Conservation (phyloP, 30 jellyfish, hydroid and myxozoan species). For the Mastigias papua region DNA sequence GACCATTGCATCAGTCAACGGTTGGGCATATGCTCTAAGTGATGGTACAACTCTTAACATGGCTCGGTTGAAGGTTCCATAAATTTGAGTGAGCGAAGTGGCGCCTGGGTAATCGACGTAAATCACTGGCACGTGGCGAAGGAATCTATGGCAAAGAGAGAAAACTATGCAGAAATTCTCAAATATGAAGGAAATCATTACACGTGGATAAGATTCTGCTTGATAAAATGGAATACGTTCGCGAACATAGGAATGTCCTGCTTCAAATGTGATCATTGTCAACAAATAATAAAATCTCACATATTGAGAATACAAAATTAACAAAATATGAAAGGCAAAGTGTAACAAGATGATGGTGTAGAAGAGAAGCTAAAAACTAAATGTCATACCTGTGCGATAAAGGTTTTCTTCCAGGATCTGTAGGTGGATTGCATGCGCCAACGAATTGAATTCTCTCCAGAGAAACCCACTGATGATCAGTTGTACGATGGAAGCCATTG, state of each 20-base stretch:
- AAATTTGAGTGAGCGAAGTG: constrained; percentile 96
- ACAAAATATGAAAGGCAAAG: too few species aligned
- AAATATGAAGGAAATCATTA: too few species aligned
- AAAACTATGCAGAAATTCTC: too few species aligned
- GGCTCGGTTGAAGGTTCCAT: constrained; percentile 98
- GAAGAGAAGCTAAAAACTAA: too few species aligned
- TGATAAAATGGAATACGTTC: too few species aligned
- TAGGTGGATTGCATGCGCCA: constrained; percentile 99
- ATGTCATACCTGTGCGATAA: constrained; percentile 95
- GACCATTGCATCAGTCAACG: constrained; percentile 99
- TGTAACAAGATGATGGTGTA: too few species aligned
- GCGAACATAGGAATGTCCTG: too few species aligned
- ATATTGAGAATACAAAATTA: too few species aligned
- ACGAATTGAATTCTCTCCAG: constrained; percentile 97
- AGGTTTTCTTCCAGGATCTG: constrained; percentile 99
- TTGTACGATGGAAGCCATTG: constrained; percentile 95
- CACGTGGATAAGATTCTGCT: too few species aligned
- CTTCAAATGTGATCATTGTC: too few species aligned
- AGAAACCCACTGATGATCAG: constrained; percentile 97
- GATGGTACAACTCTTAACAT: constrained; percentile 94
- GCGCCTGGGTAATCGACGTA: constrained; percentile 99
- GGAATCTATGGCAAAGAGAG: too few species aligned
- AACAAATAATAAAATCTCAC: too few species aligned
- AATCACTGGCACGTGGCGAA: constrained; percentile 98
- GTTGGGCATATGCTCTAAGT: constrained; percentile 94